These are phyloP conservation scores for Ailuropoda melanoleuca DNA, from an alignment of 2,113 vertebrate species.

Conservation along the genomic window DNA sequence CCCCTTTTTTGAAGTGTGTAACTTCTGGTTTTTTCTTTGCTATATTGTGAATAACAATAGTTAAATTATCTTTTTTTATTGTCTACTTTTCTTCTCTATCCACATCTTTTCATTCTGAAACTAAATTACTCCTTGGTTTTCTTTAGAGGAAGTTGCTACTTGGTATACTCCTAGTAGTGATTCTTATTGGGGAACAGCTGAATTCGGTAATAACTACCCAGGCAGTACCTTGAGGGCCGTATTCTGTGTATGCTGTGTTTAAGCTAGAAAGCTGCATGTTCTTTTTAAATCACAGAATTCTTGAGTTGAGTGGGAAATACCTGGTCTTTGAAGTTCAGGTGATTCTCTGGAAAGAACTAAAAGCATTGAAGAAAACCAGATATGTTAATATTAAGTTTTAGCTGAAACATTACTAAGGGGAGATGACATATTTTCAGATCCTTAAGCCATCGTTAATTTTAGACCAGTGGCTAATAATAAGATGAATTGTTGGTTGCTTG, in stretches of 20 bases:
- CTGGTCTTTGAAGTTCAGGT: neutral
- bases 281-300: conserved; percentile 32
- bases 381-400: conserved; percentile 3
- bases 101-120: neutral
- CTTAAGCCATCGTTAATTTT: conserved; percentile 22
- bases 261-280: neutral
- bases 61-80: neutral
- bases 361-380: conserved; percentile 9
- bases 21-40: conserved; percentile 10
- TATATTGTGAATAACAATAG: neutral
- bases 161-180: neutral
- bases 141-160: conserved; percentile 11
- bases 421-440: conserved; percentile 13
- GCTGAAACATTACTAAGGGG: neutral
- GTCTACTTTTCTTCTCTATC: neutral
- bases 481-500: neutral
- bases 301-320: conserved; percentile 43
- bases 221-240: neutral
- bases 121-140: neutral
- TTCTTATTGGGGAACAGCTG: neutral
- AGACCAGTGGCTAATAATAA: neutral
- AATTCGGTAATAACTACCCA: neutral
- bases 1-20: neutral
- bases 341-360: conserved; percentile 19
- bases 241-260: neutral